Evolutionary conservation across 2,888 invertebrate species (phyloP).

Genomic region (Dexiosoma caninum): DNA sequence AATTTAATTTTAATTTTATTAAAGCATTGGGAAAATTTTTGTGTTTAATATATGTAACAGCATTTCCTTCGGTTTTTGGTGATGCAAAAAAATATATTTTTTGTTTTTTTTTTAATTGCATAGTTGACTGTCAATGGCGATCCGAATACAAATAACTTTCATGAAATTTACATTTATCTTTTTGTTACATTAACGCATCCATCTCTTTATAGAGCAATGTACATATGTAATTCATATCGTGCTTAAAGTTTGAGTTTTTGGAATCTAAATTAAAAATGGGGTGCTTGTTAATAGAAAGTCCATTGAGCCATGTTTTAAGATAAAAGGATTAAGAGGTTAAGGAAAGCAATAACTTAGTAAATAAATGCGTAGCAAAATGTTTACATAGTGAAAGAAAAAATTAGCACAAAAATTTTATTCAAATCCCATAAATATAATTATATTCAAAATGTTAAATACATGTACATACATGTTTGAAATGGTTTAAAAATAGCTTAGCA

Average conservation of each 20-base stretch:
- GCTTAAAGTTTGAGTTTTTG: slow-evolving; percentile 63
- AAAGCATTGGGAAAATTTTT: background rate
- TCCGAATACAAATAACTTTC: slow-evolving; percentile 31
- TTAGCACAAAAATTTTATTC: no score
- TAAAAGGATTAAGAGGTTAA: slow-evolving; percentile 5
- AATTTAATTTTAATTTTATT: no score
- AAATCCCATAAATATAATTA: slow-evolving; percentile 5
- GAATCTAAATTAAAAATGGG: slow-evolving; percentile 64
- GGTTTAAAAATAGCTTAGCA: slow-evolving; percentile 16
- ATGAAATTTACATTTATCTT: slow-evolving; percentile 12
- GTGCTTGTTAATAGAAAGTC: slow-evolving; percentile 60
- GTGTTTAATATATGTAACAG: background rate
- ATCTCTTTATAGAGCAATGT: slow-evolving; percentile 43
- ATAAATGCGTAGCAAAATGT: slow-evolving; percentile 10
- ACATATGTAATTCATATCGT: slow-evolving; percentile 51
- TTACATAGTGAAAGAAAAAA: no score
- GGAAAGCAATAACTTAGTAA: slow-evolving; percentile 24
- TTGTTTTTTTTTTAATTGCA: background rate
- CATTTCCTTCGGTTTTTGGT: background rate
- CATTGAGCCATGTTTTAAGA: slow-evolving; percentile 50
- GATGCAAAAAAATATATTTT: no score
- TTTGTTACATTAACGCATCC: slow-evolving; percentile 39
- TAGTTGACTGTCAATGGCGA: slow-evolving; percentile 50
- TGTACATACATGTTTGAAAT: slow-evolving; percentile 14
- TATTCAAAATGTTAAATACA: slow-evolving; percentile 6